Conservation (phyloP, 2,113 vertebrate species). For the Microcebus murinus region DNA sequence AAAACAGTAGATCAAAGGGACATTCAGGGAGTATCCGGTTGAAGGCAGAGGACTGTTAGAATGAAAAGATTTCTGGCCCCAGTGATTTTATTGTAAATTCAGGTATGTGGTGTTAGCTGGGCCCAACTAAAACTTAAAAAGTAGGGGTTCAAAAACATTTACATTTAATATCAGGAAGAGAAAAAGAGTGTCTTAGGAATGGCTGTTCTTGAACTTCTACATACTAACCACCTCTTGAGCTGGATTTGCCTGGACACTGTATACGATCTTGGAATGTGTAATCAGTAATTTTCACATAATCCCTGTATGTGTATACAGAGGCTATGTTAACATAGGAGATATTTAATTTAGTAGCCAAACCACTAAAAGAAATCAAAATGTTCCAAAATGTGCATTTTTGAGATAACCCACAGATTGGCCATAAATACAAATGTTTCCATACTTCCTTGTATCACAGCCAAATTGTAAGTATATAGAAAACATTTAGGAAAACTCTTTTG, state of each 20-base stretch:
- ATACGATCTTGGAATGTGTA: not conserved
- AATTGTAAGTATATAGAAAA: not conserved
- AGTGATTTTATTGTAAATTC: not conserved
- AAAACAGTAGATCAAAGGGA: not conserved
- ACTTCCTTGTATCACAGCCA: not conserved
- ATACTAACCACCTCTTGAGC: not conserved
- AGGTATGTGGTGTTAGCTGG: not conserved
- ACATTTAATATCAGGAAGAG: not conserved
- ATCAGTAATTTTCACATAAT: not conserved
- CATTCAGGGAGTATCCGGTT: not conserved
- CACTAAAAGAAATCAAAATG: not conserved
- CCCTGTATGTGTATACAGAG: not conserved
- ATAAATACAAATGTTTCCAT: constrained; percentile 26
- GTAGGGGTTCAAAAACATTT: not conserved
- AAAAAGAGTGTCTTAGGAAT: not conserved
- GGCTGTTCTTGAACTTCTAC: not conserved
- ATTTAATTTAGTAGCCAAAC: not conserved
- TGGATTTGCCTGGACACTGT: not conserved
- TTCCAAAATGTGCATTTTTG: not conserved
- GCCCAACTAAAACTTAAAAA: not conserved
- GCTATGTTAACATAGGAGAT: not conserved
- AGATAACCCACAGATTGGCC: not conserved
- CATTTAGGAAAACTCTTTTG: not conserved
- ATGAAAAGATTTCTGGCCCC: not conserved
- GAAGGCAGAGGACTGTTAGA: not conserved